phyloP scores from a whole-genome alignment of 1,140 invertebrate species.

The Nasonia giraulti region DNA sequence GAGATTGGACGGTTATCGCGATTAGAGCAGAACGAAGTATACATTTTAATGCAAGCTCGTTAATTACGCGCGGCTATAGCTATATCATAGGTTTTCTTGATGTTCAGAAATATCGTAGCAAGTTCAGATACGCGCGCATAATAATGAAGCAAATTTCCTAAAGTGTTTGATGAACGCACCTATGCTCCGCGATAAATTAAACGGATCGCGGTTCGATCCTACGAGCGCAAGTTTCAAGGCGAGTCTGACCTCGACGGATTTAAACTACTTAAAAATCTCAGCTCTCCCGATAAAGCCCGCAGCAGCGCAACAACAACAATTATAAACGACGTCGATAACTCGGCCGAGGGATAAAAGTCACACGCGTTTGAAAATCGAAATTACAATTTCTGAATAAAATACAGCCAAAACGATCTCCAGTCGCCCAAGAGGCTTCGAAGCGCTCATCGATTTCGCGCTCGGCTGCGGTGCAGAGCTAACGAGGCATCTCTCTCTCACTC shows the following conservation, averaged over 20 bases:
- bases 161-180: not conserved
- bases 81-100: too few relatives aligned
- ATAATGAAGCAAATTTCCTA: too few relatives aligned
- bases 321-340: not conserved
- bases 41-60: too few relatives aligned
- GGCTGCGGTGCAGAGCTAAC: not conserved
- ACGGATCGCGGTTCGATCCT: not conserved
- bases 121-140: too few relatives aligned
- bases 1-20: not conserved
- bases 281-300: constrained; percentile 40
- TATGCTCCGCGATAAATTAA: constrained; percentile 32
- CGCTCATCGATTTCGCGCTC: not conserved
- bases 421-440: not conserved
- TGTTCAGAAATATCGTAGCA: too few relatives aligned
- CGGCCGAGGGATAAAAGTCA: too few relatives aligned
- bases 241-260: constrained; percentile 50
- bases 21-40: not conserved
- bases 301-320: too few relatives aligned
- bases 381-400: too few relatives aligned
- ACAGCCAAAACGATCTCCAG: too few relatives aligned
- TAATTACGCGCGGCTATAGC: too few relatives aligned
- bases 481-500: too few relatives aligned
- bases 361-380: not conserved
- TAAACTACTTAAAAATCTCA: constrained; percentile 52
- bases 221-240: constrained; percentile 32